phyloP scores from a whole-genome alignment of 2,113 vertebrate species.

The Pseudonaja textilis region DNA sequence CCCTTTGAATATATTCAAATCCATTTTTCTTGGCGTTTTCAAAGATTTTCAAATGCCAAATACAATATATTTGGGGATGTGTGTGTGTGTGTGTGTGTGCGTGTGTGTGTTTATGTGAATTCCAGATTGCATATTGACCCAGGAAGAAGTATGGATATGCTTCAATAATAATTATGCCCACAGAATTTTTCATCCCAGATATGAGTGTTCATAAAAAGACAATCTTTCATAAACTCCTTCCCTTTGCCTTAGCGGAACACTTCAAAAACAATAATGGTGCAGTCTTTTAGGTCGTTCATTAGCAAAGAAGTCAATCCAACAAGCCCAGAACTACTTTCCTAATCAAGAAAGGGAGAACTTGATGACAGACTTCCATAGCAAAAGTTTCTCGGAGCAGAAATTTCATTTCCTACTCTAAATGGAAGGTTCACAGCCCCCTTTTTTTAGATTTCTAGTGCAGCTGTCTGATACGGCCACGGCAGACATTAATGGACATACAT shows the following conservation, averaged over 20 bases:
- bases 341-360: background rate
- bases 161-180: background rate
- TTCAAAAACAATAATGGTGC: background rate
- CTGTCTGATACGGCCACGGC: background rate
- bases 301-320: background rate
- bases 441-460: background rate
- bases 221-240: background rate
- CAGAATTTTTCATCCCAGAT: background rate
- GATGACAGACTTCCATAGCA: background rate
- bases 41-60: background rate
- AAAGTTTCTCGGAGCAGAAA: background rate
- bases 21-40: background rate
- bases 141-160: background rate
- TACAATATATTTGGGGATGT: background rate
- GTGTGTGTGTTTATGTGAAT: background rate
- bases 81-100: background rate
- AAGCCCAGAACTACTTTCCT: background rate
- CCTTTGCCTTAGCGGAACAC: background rate
- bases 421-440: background rate
- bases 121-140: background rate
- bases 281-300: background rate
- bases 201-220: background rate
- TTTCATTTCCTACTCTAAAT: background rate
- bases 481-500: background rate
- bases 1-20: background rate